phyloP scores from a whole-genome alignment of 1,140 invertebrate species.

The Drosophila trapezifrons region DNA sequence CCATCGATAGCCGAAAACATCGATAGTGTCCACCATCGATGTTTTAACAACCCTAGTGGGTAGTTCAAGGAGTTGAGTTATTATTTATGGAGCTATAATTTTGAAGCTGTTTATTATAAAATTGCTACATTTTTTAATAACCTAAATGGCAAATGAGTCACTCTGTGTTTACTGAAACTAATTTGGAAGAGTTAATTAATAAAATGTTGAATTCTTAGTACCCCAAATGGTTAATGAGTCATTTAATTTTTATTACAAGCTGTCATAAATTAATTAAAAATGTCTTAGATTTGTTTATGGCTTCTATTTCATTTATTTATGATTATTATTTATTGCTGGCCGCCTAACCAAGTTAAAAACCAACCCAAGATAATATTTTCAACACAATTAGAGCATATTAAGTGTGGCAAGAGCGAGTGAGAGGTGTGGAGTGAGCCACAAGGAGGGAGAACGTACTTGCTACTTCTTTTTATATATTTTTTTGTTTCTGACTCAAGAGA shows the following conservation, averaged over 20 bases:
- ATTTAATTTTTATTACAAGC: background rate
- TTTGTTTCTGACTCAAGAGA: constrained; percentile 29
- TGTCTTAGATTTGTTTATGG: background rate
- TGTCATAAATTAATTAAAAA: background rate
- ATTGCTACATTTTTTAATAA: background rate
- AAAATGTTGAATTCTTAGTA: background rate
- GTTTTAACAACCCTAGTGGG: no score
- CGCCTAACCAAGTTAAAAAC: constrained; percentile 5
- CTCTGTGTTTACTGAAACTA: background rate
- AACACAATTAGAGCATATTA: constrained; percentile 54
- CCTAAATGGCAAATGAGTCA: background rate
- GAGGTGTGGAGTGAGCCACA: background rate
- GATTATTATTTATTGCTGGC: background rate
- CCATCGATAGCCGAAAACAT: no score
- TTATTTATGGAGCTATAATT: background rate
- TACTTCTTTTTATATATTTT: constrained; percentile 13
- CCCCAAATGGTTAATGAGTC: constrained; percentile 2
- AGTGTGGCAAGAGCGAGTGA: constrained; percentile 40
- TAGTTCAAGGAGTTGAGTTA: constrained; percentile 27
- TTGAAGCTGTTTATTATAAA: background rate
- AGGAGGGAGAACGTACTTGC: constrained; percentile 19
- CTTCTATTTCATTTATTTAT: constrained; percentile 4
- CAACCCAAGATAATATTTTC: constrained; percentile 30
- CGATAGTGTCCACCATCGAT: no score
- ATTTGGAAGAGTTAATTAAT: background rate